phyloP scores from a whole-genome alignment of 2,113 vertebrate genomes.

The Sander lucioperca region DNA sequence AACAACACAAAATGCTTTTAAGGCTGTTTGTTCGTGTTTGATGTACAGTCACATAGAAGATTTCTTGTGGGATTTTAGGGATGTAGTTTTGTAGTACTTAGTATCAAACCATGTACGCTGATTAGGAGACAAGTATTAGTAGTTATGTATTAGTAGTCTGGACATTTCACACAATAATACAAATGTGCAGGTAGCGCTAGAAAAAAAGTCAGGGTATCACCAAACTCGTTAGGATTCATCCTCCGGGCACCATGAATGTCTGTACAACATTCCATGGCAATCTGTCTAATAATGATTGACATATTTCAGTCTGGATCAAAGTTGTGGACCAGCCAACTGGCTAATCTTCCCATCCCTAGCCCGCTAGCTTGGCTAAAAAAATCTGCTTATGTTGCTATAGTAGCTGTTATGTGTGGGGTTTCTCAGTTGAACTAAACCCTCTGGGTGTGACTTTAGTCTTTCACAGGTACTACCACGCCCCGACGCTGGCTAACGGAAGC shows the following conservation, averaged over 20 bases:
- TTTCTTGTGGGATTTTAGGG: not conserved
- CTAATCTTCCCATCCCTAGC: too few species aligned
- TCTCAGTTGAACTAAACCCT: not conserved
- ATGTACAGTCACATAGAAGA: not conserved
- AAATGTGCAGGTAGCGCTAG: not conserved
- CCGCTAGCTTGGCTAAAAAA: too few species aligned
- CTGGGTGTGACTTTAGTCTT: constrained; percentile 87
- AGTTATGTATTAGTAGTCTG: not conserved
- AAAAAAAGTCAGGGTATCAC: not conserved
- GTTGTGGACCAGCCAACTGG: too few species aligned
- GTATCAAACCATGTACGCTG: not conserved
- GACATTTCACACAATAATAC: not conserved
- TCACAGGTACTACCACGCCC: constrained; percentile 89
- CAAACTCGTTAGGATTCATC: not conserved
- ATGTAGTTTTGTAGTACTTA: not conserved
- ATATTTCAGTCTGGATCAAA: not conserved
- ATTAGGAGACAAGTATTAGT: not conserved
- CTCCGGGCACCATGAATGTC: not conserved
- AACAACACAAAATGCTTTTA: not conserved
- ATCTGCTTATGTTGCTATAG: too few species aligned
- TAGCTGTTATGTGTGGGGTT: too few species aligned
- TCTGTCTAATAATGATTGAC: not conserved
- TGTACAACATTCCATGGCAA: too few species aligned
- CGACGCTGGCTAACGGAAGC: constrained; percentile 78
- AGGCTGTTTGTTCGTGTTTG: not conserved